These are phyloP conservation scores for Labeo rohita DNA, from an alignment of 2,113 vertebrate genomes.

Conservation along the genomic window DNA sequence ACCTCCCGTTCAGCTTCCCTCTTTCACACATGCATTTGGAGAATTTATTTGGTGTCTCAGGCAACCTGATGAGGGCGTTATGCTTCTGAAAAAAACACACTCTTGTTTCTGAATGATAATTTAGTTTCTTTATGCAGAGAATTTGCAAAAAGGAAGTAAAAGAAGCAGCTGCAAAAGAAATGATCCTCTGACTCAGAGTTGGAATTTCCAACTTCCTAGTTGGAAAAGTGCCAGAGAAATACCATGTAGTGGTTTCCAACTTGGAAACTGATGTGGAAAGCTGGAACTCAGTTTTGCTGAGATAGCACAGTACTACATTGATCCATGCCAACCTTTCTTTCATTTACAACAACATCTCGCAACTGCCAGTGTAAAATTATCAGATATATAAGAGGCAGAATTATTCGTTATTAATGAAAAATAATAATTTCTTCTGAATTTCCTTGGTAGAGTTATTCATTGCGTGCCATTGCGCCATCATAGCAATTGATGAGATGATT, in stretches of 20 bases:
- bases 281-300: neutral
- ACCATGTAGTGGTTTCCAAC: neutral
- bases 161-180: neutral
- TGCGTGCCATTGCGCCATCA: constrained; percentile 13
- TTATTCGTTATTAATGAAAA: neutral
- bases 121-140: neutral
- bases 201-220: neutral
- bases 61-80: neutral
- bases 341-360: neutral
- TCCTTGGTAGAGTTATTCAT: neutral
- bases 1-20: neutral
- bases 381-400: neutral
- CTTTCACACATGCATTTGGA: neutral
- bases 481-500: neutral
- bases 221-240: neutral
- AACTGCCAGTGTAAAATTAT: neutral
- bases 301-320: neutral
- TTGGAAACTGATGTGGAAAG: neutral
- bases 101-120: constrained; percentile 1
- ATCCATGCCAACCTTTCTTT: neutral
- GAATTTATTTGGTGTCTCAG: neutral
- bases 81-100: neutral
- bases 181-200: neutral
- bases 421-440: neutral
- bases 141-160: neutral